Evolutionary conservation across 2,113 vertebrate genomes (phyloP).

Genomic region (Gymnocephalus cernua): DNA sequence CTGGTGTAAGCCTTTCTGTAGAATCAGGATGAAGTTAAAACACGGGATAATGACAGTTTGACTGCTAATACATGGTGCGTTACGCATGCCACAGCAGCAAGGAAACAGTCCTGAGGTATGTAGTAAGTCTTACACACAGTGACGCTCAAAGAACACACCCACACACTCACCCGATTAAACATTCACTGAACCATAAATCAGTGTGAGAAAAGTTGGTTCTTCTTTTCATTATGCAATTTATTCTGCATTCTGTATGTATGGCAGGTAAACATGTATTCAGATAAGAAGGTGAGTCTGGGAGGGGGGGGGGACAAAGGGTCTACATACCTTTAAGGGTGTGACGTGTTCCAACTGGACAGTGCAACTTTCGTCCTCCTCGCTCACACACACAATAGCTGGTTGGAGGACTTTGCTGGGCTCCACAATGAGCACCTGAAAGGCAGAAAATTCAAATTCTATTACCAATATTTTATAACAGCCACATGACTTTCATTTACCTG

Average conservation of each 20-base stretch:
- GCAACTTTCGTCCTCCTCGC: constrained; percentile 74
- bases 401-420: constrained; percentile 88
- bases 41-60: not conserved
- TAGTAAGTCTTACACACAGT: not conserved
- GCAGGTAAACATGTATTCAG: not conserved
- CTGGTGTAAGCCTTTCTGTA: constrained; percentile 86
- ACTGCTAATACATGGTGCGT: not conserved
- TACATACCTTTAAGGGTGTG: constrained; percentile 83
- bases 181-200: not conserved
- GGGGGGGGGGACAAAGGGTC: not conserved
- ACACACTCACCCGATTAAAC: constrained; percentile 19
- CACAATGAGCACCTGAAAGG: constrained; percentile 88
- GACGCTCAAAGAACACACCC: not conserved
- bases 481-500: not conserved
- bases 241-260: not conserved
- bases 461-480: not conserved
- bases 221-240: not conserved
- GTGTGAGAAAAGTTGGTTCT: not conserved
- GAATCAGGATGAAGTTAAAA: constrained; percentile 5
- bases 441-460: not conserved
- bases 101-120: not conserved
- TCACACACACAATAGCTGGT: constrained; percentile 84
- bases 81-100: not conserved
- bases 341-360: constrained; percentile 86
- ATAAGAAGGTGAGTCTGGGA: not conserved